These are phyloP conservation scores for Poeciliopsis gracilis DNA, from an alignment of 2,797 vertebrate species.

Conservation along the genomic window DNA sequence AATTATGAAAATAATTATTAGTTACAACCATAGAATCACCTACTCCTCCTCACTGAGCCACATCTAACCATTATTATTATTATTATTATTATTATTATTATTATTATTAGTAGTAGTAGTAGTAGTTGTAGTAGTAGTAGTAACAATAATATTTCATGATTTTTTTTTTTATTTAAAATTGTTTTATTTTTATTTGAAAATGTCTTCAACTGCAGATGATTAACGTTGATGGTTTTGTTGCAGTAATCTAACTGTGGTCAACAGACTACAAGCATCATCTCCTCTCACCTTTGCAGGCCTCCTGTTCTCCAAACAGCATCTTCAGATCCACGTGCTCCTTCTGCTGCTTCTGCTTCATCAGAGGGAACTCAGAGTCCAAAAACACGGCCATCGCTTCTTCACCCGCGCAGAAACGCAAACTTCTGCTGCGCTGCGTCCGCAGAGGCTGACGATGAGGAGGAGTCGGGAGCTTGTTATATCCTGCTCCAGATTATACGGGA, in stretches of 20 bases:
- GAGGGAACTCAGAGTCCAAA: constrained; percentile 55
- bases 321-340: constrained; percentile 57
- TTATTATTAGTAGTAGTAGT: no score
- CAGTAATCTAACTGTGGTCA: neutral
- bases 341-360: constrained; percentile 48
- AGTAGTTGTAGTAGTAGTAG: neutral
- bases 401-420: neutral
- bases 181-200: neutral
- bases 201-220: neutral
- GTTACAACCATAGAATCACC: neutral
- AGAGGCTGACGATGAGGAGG: constrained; percentile 33
- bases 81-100: no score
- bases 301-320: constrained; percentile 53
- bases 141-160: neutral
- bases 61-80: neutral
- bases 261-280: neutral
- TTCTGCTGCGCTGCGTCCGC: neutral
- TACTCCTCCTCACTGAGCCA: neutral
- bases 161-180: neutral
- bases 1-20: no score
- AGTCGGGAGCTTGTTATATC: constrained; percentile 51
- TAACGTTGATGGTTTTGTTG: neutral
- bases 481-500: constrained; percentile 18
- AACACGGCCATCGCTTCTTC: constrained; percentile 59
- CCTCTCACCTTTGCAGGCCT: constrained; percentile 57